Evolutionary conservation across 2,113 vertebrate genomes (phyloP).

Genomic region (Mobula birostris): DNA sequence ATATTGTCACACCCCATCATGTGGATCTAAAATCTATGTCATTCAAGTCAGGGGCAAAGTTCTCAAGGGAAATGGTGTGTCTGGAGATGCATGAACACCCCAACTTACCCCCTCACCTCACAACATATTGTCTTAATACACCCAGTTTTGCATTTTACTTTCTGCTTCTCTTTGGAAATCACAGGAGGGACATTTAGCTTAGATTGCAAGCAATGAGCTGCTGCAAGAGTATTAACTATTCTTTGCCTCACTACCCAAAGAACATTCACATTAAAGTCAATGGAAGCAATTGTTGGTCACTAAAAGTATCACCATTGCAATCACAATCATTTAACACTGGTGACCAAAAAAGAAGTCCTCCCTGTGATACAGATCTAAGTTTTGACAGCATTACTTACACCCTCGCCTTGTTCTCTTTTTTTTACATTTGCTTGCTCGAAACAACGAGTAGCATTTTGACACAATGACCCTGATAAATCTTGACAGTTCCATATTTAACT

Average conservation of each 20-base stretch:
- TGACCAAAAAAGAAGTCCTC: no score
- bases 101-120: neutral
- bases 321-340: no score
- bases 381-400: neutral
- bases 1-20: neutral
- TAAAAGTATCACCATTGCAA: no score
- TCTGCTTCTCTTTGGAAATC: neutral
- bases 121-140: neutral
- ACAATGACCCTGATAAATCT: neutral
- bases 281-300: no score
- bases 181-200: no score
- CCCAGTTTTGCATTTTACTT: neutral
- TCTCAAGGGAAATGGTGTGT: neutral
- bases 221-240: no score
- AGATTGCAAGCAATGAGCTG: no score
- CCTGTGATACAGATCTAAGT: neutral
- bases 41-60: neutral
- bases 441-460: neutral
- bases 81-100: neutral
- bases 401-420: neutral
- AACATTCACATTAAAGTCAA: no score
- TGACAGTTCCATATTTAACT: no score
- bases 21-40: neutral
- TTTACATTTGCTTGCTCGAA: neutral
- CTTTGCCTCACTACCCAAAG: no score